Conservation (phyloP, 2,113 vertebrate species). For the Herpetotheres cachinnans region DNA sequence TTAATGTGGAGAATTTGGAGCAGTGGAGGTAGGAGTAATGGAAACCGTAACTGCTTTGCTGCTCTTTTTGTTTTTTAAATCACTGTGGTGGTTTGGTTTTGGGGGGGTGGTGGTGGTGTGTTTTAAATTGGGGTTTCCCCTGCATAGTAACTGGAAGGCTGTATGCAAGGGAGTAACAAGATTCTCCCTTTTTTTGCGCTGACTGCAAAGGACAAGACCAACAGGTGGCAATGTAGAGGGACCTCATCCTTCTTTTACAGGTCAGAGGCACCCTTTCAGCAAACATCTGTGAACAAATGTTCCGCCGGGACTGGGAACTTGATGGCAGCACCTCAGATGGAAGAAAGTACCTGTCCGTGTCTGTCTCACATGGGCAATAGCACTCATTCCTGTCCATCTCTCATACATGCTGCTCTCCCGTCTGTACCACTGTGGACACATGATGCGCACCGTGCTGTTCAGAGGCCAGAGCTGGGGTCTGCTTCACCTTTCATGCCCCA, state of each 20-base stretch:
- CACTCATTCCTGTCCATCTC: neutral
- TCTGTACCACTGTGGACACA: neutral
- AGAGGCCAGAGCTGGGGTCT: constrained; percentile 59
- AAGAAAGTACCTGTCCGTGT: neutral
- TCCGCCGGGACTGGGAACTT: neutral
- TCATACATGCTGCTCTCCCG: neutral
- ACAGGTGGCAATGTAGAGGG: neutral
- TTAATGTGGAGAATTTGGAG: neutral
- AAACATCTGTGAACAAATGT: neutral
- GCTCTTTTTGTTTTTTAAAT: neutral
- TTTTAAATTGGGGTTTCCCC: neutral
- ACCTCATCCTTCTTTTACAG: neutral
- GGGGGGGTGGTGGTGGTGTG: too few relatives aligned
- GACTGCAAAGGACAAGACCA: neutral
- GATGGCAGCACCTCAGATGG: neutral
- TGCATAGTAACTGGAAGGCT: neutral
- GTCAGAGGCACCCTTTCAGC: neutral
- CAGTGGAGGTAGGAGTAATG: neutral
- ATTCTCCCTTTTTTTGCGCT: neutral
- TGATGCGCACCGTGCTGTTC: neutral
- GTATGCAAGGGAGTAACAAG: neutral
- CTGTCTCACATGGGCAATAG: neutral
- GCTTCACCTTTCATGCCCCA: constrained; percentile 72
- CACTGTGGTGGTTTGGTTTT: neutral
- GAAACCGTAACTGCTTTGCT: neutral